Evolutionary conservation across 1,140 invertebrate genomes (phyloP), one percentile per base, ranked within the genome.

Genomic region (Carposina sasakii): DNA sequence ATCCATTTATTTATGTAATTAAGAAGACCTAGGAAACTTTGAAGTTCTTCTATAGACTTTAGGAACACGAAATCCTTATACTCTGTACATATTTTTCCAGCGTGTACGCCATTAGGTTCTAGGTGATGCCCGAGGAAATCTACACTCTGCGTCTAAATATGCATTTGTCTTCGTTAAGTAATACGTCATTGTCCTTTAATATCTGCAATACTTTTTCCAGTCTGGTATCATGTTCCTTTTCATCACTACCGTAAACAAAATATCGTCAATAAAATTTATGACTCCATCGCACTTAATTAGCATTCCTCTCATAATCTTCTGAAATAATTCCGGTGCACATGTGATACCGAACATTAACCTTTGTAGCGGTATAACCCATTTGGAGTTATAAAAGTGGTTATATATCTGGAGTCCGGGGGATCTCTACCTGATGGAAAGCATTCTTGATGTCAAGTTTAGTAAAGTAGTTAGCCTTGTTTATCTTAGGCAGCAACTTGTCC

Each of bases 1-100:
- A 74, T 69, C 31, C 62, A 71, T 33, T 55, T 48, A n/a, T 43
- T 51, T n/a, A 62, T 58, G 30, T 55, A 68, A 44, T 63, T 68
- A 2, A 70, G 33, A 10, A 68, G 21, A 2, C 70, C 70, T 13
- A 73, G 30, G 41, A 71, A 73, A 57, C 37, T 48, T 13, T 40
- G 34, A 1, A 40, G 17, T 54, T 67, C 21, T 43, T 16, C 22
- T 50, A 31, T 50, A 2, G 24, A 40, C 15, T 3, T 21, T 6
- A 23, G 37, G 46, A 3, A 12, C 22, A 40, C 46, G 26, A 17
- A 64, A 62, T 50, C 55, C 54, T 30, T n/a, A 46, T 50, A 16
- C 13, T 24, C 2, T 22, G 8, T n/a, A 47, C 17, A 36, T 47
- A 47, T 36, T 47, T 47, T 4, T 22, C 1, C 3, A 47, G 15